phyloP scores from a whole-genome alignment of 2,797 vertebrate genomes.

The Pempheris klunzingeri region DNA sequence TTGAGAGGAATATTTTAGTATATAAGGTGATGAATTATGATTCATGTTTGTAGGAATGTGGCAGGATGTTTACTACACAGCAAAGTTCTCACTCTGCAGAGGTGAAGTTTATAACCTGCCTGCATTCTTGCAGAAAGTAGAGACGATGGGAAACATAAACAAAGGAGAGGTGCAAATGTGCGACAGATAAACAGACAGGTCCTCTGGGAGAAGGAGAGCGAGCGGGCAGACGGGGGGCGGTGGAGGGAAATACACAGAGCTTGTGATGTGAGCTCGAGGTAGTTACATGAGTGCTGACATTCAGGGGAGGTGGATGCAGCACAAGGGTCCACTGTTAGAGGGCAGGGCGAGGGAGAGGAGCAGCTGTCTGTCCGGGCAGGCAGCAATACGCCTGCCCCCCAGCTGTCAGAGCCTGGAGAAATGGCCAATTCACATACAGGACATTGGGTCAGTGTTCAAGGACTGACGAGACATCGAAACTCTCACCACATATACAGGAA shows the following conservation, averaged over 20 bases:
- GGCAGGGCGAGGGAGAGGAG: constrained; percentile 63
- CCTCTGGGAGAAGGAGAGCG: constrained; percentile 17
- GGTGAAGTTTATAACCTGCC: constrained; percentile 43
- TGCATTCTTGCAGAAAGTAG: constrained; percentile 46
- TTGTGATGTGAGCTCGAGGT: constrained; percentile 44
- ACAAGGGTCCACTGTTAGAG: constrained; percentile 77
- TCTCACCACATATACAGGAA: constrained; percentile 47
- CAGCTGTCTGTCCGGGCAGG: constrained; percentile 74
- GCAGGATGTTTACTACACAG: constrained; percentile 46
- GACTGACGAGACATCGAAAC: constrained; percentile 59
- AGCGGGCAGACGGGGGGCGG: background rate
- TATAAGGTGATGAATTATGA: constrained; percentile 33
- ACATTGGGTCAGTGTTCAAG: constrained; percentile 80
- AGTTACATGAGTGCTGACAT: constrained; percentile 65
- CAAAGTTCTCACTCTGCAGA: constrained; percentile 42
- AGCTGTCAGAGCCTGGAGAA: constrained; percentile 77
- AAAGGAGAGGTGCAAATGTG: constrained; percentile 69
- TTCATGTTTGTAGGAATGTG: constrained; percentile 33
- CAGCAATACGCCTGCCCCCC: constrained; percentile 44
- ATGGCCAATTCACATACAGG: constrained; percentile 74
- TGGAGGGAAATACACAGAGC: constrained; percentile 10
- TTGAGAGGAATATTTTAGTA: constrained; percentile 3
- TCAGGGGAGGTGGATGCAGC: constrained; percentile 54
- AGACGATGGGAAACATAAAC: constrained; percentile 68
- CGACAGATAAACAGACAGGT: constrained; percentile 60